A percentile compares a stretch with the other conserved stretches of the same genome.
These are phyloP conservation scores for Cheilosia urbana DNA, from an alignment of 2,888 invertebrate genomes.

Conservation along the genomic window DNA sequence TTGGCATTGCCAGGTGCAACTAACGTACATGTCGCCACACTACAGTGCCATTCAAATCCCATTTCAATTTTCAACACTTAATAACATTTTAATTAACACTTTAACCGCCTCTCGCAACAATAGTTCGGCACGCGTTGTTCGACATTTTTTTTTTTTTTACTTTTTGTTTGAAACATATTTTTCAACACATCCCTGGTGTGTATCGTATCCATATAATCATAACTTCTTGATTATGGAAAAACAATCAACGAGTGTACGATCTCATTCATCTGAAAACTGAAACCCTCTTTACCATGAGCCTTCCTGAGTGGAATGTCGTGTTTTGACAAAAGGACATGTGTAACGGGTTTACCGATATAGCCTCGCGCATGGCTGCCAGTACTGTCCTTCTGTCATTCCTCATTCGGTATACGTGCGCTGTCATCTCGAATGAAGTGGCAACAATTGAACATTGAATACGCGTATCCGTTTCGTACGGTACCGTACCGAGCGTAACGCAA, in stretches of 20 bases:
- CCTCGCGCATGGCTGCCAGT: slow-evolving; percentile 21
- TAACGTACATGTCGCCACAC: not conserved
- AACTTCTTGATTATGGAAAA: slow-evolving; percentile 57
- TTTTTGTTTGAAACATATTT: not conserved
- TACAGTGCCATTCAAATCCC: not conserved
- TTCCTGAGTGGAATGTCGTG: slow-evolving; percentile 61
- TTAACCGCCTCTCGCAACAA: slow-evolving; percentile 48
- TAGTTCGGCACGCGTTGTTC: slow-evolving; percentile 78
- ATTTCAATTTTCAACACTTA: slow-evolving; percentile 70
- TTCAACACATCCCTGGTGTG: slow-evolving; percentile 25
- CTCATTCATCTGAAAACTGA: slow-evolving; percentile 28
- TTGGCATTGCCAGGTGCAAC: slow-evolving; percentile 21
- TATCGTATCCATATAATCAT: slow-evolving; percentile 43
- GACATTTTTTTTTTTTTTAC: slow-evolving; percentile 9
- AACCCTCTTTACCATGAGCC: slow-evolving; percentile 27
- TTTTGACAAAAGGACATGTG: slow-evolving; percentile 75
- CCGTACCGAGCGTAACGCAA: slow-evolving; percentile 46
- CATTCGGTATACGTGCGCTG: slow-evolving; percentile 40
- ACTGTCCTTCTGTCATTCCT: slow-evolving; percentile 12
- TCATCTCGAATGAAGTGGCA: slow-evolving; percentile 71
- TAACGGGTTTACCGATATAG: slow-evolving; percentile 50
- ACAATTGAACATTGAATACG: slow-evolving; percentile 65
- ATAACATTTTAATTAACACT: slow-evolving; percentile 73
- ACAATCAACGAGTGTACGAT: slow-evolving; percentile 62
- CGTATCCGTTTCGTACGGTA: slow-evolving; percentile 39